Base-by-base conservation (phyloP, 2,113 vertebrate genomes). In the Struthidea cinerea region DNA sequence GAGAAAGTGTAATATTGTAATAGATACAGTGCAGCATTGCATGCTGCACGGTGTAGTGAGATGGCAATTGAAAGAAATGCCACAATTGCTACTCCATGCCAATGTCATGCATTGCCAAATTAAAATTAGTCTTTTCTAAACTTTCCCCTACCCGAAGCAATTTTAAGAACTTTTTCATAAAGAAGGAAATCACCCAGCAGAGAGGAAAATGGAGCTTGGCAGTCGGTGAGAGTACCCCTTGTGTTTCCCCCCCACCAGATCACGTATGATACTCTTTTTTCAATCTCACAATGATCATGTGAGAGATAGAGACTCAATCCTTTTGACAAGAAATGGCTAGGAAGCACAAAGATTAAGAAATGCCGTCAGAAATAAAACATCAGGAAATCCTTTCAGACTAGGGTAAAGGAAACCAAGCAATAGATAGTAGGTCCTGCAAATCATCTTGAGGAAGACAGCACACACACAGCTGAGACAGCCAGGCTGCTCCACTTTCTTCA, bases 211-310 rank as follows among this genome's bases (percentile, higher is more conserved):
- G 1, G 7, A 90, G 8, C 4, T 44, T 74, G 10, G 32, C n/a
- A 57, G 27, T 50, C 3, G 3, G 44, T 33, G 15, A 74, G 26
- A 55, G 23, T 15, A 42, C 2, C 2, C 4, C 3, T 76, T 9
- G 33, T 16, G 11, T 37, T 37, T 73, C 6, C 10, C 6, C 26
- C 3, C 10, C 0, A 2, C 14, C 15, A 60, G 14, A 21, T 28
- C 7, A 16, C 2, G 5, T 52, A 28, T 33, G 21, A 28, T 20
- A 41, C 28, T 13, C n/a, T 41, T 59, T 59, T 63, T 37, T 37
- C 44, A 77, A 10, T 32, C 37, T 90, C 27, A 49, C 21, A 52
- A 6, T 35, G n/a, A 53, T 84, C 35, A 56, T 52, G 50, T 57
- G 56, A 71, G 19, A 84, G 20, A 33, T 59, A 57, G 9, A 64